These are phyloP conservation scores for Chrysocyon brachyurus DNA, from an alignment of 2,797 vertebrate genomes.

Conservation along the genomic window DNA sequence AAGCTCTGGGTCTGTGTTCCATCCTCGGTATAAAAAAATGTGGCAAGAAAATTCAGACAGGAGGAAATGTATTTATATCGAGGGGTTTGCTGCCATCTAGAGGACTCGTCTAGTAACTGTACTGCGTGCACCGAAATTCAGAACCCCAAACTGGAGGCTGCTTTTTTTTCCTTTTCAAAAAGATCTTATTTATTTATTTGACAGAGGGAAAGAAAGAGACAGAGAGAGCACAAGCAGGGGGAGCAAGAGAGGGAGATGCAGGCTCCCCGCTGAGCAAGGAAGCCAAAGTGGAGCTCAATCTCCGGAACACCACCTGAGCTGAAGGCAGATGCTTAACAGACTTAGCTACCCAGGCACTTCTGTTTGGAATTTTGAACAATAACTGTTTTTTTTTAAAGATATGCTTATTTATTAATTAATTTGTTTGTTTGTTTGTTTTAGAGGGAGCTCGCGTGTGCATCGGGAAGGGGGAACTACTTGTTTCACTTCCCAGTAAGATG, in stretches of 20 bases:
- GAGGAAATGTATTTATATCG: background rate
- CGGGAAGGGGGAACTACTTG: background rate
- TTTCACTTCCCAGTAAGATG: background rate
- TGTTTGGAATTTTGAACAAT: background rate
- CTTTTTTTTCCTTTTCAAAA: background rate
- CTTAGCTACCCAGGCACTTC: no score
- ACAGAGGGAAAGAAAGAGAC: no score
- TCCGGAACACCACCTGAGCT: no score
- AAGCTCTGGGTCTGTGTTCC: background rate
- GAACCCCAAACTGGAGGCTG: background rate
- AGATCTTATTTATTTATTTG: no score
- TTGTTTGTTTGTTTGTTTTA: no score
- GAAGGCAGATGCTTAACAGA: no score
- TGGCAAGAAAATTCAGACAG: background rate
- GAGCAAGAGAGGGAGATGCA: no score
- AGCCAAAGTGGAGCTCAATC: no score
- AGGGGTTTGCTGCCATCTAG: slow-evolving; percentile 65
- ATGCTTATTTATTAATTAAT: no score
- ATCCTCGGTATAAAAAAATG: background rate
- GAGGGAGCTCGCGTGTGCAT: no score
- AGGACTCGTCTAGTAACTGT: background rate
- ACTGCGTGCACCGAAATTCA: background rate
- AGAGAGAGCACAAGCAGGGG: no score
- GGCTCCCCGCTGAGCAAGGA: no score
- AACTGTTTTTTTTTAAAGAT: background rate